phyloP scores from a whole-genome alignment of 2,113 vertebrate species.

The Nothoprocta pentlandii region DNA sequence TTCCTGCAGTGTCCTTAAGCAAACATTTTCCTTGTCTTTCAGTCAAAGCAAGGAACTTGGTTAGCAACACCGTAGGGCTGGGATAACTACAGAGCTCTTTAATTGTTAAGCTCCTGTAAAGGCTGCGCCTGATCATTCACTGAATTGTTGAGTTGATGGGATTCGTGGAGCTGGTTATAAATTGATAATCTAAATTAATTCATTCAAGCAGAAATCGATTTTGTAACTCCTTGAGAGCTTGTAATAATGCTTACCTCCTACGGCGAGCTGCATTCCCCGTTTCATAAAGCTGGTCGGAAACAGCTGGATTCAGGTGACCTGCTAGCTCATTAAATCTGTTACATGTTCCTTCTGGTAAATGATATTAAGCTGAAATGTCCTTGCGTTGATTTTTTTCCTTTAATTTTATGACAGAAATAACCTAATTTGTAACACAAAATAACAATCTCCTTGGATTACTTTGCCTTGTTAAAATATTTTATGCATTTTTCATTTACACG shows the following conservation, averaged over 20 bases:
- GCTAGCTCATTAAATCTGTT: slow-evolving; percentile 90
- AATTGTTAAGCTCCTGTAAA: slow-evolving; percentile 72
- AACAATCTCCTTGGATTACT: slow-evolving; percentile 88
- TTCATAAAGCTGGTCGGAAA: slow-evolving; percentile 85
- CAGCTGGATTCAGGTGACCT: slow-evolving; percentile 91
- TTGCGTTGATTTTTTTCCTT: slow-evolving; percentile 84
- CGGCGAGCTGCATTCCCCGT: slow-evolving; percentile 80
- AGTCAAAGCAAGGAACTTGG: slow-evolving; percentile 30
- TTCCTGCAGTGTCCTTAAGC: slow-evolving; percentile 10
- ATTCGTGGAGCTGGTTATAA: slow-evolving; percentile 86
- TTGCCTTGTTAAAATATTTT: slow-evolving; percentile 91
- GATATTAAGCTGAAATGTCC: slow-evolving; percentile 88
- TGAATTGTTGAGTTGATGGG: slow-evolving; percentile 84
- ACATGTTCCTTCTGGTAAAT: slow-evolving; percentile 86
- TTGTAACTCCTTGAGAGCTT: slow-evolving; percentile 84
- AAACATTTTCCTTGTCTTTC: slow-evolving; percentile 53
- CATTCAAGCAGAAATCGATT: slow-evolving; percentile 88
- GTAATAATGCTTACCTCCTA: slow-evolving; percentile 85
- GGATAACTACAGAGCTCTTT: slow-evolving; percentile 54
- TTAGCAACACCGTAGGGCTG: neutral
- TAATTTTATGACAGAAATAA: slow-evolving; percentile 91
- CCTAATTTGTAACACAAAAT: slow-evolving; percentile 90
- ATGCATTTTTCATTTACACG: slow-evolving; percentile 88
- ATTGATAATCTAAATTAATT: slow-evolving; percentile 92
- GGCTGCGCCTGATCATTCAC: slow-evolving; percentile 80